Conservation (phyloP, 2,113 vertebrate genomes). For the Myodes glareolus region DNA sequence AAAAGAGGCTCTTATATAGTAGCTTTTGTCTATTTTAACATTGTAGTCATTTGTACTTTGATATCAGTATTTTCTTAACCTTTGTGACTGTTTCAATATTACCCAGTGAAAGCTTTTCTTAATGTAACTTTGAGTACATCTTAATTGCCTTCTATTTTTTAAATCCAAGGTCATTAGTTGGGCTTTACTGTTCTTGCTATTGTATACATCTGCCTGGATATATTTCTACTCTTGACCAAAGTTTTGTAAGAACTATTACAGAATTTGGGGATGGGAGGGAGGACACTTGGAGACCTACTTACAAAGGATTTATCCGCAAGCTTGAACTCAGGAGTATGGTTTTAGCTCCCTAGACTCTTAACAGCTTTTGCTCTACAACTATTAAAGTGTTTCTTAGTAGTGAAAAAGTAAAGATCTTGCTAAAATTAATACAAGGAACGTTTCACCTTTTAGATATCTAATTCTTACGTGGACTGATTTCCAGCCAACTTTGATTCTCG, state of each 20-base stretch:
- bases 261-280: constrained; percentile 79
- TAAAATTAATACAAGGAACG: constrained; percentile 68
- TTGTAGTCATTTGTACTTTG: constrained; percentile 89
- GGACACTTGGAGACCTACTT: constrained; percentile 82
- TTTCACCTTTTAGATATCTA: constrained; percentile 76
- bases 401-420: constrained; percentile 55
- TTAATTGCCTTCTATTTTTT: constrained; percentile 91
- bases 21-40: constrained; percentile 89
- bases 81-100: constrained; percentile 89
- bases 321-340: constrained; percentile 86
- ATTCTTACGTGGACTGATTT: constrained; percentile 60
- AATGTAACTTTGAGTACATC: constrained; percentile 89
- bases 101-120: constrained; percentile 88
- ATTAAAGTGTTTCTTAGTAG: constrained; percentile 74
- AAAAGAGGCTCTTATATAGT: constrained; percentile 86
- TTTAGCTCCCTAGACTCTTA: constrained; percentile 75
- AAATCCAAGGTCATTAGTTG: constrained; percentile 86
- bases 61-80: constrained; percentile 91
- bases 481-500: constrained; percentile 73
- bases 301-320: constrained; percentile 82
- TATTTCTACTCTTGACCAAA: constrained; percentile 86
- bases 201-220: constrained; percentile 85
- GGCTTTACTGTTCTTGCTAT: constrained; percentile 86
- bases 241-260: constrained; percentile 87
- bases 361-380: constrained; percentile 64